Evolutionary conservation across 2,888 invertebrate species (phyloP), one percentile per base, ranked within the genome.

Genomic region (Syrphus vitripennis): DNA sequence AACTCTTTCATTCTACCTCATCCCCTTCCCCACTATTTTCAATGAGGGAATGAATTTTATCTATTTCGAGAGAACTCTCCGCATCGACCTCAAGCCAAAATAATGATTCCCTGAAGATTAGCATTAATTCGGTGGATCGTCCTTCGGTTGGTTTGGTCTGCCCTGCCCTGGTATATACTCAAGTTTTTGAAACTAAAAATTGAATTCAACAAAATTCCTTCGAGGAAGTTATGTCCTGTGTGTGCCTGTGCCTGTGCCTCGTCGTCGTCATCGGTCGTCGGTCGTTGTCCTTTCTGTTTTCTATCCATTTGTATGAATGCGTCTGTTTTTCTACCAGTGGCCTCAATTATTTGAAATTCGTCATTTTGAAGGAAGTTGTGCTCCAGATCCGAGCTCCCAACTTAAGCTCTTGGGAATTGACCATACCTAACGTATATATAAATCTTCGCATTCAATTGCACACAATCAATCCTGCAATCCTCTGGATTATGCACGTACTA

Each of bases 51-150:
- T 26, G 59, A 50, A 57, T 53, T 72, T 74, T 63, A 72, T 69
- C 69, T 55, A 72, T 61, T 42, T 37, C 21, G 48, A 70, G 21
- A 63, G 29, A 40, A 34, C 37, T 48, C 34, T 10, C 12, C 34
- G 34, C 59, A 21, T 65, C 50, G 31, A 19, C 78, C 83, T 55
- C 67, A 83, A 78, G 79, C 75, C 57, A 57, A 65, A 83, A 75
- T 75, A 83, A 83, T 79, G 70, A 75, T 79, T 83, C 80, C 55
- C 67, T 45, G 61, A 53, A 80, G 83, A 84, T 84, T 80, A 84
- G 71, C 83, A 75, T 84, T 80, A 80, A 84, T 80, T 84, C 83
- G 70, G 19, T 61, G 42, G 74, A 67, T 67, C 67, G 55, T 55
- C 37, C 31, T 50, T 24, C n/a, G 72, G 57, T 26, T 29, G 31